Evolutionary conservation across 2,113 vertebrate genomes (phyloP), one percentile per base, ranked within the genome.

Genomic region (Alethe castanea): DNA sequence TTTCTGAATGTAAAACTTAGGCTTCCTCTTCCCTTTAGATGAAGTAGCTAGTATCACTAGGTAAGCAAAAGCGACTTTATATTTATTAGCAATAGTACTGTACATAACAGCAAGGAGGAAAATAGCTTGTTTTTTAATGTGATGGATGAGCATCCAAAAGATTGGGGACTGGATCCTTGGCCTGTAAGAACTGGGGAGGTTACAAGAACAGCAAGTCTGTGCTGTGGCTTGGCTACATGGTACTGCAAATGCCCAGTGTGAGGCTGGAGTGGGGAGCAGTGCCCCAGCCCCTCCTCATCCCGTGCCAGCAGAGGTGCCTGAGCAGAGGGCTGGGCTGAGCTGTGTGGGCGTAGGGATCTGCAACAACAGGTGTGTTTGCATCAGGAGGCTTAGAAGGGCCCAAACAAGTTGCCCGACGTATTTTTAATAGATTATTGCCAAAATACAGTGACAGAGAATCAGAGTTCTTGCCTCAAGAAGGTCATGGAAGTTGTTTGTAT

Each of bases 391-490:
- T 53, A 71, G 50, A 62, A 95, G 53, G 71, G 57, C 74, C 54
- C 54, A 78, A 87, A 71, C 86, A 81, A 78, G 86, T 96, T 80
- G 24, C 45, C 50, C 79, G 59, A 74, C 65, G 57, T 94, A 86
- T 78, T 88, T 93, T 90, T 65, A 71, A 76, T 76, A 90, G 36
- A 33, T 81, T 89, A 74, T 67, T 82, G 33, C 52, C 35, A 64
- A 45, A 90, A 91, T 8, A 15, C 92, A 96, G 91, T 95, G 56
- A n/a, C 61, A 95, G 70, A 90, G 70, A 82, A 84, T 88, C 44
- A 56, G 66, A 73, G 56, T 66, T 94, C 65, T 5, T 95, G 45
- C 62, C 59, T 81, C 35, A 62, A 83, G 77, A 90, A 96, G 71
- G 88, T 71, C 70, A 88, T 60, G 31, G 52, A 70, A 81, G 60